Evolutionary conservation across 23 tunicate species (phyloP).

Genomic region (Ascidia mentula): DNA sequence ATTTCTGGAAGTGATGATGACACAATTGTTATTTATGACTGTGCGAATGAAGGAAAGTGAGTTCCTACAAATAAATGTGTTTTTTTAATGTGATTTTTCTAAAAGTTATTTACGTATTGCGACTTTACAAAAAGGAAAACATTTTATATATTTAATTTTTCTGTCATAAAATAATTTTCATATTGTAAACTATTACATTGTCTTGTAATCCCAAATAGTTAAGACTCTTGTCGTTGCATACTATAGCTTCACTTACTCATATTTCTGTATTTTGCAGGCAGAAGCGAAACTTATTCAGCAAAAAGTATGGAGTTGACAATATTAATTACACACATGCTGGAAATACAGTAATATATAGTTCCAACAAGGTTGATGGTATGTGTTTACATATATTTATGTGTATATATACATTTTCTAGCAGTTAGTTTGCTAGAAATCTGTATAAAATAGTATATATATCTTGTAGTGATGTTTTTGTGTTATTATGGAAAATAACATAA

Average conservation of each 20-base stretch:
- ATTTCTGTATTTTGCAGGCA: constrained; percentile 29
- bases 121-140: neutral
- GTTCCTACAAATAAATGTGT: constrained; percentile 3
- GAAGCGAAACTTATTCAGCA: constrained; percentile 87
- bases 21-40: constrained; percentile 85
- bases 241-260: neutral
- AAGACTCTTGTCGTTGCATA: neutral
- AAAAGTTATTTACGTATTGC: neutral
- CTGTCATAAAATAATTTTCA: neutral
- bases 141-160: too few species aligned
- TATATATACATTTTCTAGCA: too few species aligned
- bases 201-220: too few species aligned
- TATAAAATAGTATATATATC: too few species aligned
- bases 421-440: too few species aligned
- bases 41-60: constrained; percentile 86
- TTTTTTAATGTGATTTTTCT: neutral
- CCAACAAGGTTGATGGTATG: constrained; percentile 86
- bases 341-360: constrained; percentile 86
- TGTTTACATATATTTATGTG: neutral
- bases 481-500: too few species aligned
- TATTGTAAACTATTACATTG: neutral
- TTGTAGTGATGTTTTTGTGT: too few species aligned
- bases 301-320: constrained; percentile 92
- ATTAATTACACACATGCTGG: constrained; percentile 97
- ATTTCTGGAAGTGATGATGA: constrained; percentile 94